Evolutionary conservation across 1,140 invertebrate species (phyloP).

Genomic region (Onthophagus taurus): DNA sequence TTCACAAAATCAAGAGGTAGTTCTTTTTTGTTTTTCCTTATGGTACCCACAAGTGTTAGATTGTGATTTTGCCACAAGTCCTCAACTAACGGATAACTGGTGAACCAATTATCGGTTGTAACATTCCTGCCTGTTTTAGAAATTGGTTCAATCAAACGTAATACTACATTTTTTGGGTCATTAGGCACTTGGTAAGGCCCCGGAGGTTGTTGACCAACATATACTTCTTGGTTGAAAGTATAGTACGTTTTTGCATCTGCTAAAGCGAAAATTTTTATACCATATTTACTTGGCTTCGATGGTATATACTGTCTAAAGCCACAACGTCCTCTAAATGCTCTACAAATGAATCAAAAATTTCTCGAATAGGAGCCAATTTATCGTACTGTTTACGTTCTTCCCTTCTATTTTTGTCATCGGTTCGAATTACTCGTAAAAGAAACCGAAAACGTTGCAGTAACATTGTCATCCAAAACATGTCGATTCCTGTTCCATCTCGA

Average conservation of each 20-base stretch:
- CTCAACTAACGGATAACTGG: constrained; percentile 15
- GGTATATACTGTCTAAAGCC: constrained; percentile 38
- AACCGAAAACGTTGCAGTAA: too few relatives aligned
- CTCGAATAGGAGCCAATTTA: too few relatives aligned
- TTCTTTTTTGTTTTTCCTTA: constrained; percentile 7
- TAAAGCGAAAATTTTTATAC: constrained; percentile 34
- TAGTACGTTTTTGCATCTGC: constrained; percentile 25
- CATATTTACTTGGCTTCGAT: constrained; percentile 40
- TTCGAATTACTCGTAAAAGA: too few relatives aligned
- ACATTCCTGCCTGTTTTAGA: constrained; percentile 25
- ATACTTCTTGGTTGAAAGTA: constrained; percentile 8
- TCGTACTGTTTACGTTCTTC: too few relatives aligned
- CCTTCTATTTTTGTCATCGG: too few relatives aligned
- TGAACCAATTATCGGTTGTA: constrained; percentile 29
- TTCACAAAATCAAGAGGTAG: too few relatives aligned
- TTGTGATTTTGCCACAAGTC: neutral
- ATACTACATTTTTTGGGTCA: neutral
- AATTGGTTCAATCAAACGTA: constrained; percentile 3
- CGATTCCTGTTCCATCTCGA: too few relatives aligned
- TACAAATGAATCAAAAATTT: too few relatives aligned
- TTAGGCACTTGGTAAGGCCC: neutral
- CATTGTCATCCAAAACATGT: too few relatives aligned
- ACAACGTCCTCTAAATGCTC: constrained; percentile 36
- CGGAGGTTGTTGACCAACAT: constrained; percentile 7
- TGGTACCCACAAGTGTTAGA: neutral